These are phyloP conservation scores for Drosophila busckii DNA, from an alignment of 1,140 invertebrate genomes.

Conservation along the genomic window DNA sequence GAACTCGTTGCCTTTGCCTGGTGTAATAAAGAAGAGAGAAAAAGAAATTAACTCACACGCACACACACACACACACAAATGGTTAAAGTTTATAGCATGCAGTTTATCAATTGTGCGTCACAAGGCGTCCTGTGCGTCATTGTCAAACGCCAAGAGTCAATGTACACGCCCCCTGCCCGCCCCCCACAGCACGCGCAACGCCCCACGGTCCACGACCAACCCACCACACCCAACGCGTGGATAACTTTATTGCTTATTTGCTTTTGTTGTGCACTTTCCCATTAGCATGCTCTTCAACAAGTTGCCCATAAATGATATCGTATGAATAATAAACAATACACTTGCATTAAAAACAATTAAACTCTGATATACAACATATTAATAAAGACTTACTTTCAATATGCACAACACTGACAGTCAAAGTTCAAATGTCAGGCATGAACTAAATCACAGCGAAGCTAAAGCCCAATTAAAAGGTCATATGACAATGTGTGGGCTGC, in stretches of 20 bases:
- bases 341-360: conserved; percentile 24
- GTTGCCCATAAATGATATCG: conserved; percentile 53
- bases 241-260: conserved; percentile 47
- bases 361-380: no score
- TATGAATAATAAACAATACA: conserved; percentile 46
- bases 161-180: conserved; percentile 9
- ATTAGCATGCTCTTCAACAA: conserved; percentile 40
- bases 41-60: not conserved
- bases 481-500: no score
- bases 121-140: conserved; percentile 39
- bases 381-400: no score
- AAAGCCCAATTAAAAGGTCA: no score
- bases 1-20: conserved; percentile 60
- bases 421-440: no score
- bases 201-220: not conserved
- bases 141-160: conserved; percentile 22
- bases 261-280: conserved; percentile 36
- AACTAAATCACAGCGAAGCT: no score
- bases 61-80: no score
- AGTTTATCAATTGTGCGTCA: conserved; percentile 63
- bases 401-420: no score
- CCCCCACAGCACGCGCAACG: not conserved
- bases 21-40: not conserved
- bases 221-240: conserved; percentile 3
- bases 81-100: conserved; percentile 47